Evolutionary conservation across 2,888 invertebrate genomes (phyloP), one percentile per base, ranked within the genome.

Genomic region (Synanthedon vespiformis): DNA sequence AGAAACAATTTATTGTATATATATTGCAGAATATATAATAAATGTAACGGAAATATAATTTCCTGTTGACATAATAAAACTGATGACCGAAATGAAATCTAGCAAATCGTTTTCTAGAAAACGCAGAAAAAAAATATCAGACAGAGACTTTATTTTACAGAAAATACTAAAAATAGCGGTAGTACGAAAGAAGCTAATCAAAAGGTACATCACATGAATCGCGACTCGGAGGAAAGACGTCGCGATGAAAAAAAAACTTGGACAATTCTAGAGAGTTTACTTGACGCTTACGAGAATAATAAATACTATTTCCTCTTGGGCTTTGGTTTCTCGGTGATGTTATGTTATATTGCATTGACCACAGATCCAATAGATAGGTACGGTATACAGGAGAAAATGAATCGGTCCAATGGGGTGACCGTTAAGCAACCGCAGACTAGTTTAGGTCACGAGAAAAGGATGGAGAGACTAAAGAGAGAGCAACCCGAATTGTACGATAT

Each of bases 401-500:
- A 54, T 3, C 62, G 70, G 0, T 14, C 52, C 56, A 3, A 55
- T 52, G 12, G 52, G 56, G 18, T 40, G 8, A 11, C 52, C 1
- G 49, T 48, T 48, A 59, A 50, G 1, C 69, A 72, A 1, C 13
- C 69, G 0, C 82, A 84, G 48, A 68, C 59, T 41, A 68, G 76
- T 0, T 60, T 70, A 2, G 86, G 86, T 0, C 85, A 85, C 58
- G 69, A 80, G 57, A 72, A 63, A 2, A 14, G 67, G 3, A 52
- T 82, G 6, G 53, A 72, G 40, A 71, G 60, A 41, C 57, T 73
- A 47, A 76, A 22, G 50, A 74, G 76, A 50, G 52, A 70, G n/a
- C 59, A 79, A 48, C 84, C 84, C 4, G 68, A 82, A 4, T 64
- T 85, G 58, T 83, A 80, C 70, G 80, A 85, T 1, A 84, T 71